Percentiles rank a stretch among this genome's conserved stretches.
phyloP scores from a whole-genome alignment of 2,888 invertebrate species.

The Linyphia triangularis region DNA sequence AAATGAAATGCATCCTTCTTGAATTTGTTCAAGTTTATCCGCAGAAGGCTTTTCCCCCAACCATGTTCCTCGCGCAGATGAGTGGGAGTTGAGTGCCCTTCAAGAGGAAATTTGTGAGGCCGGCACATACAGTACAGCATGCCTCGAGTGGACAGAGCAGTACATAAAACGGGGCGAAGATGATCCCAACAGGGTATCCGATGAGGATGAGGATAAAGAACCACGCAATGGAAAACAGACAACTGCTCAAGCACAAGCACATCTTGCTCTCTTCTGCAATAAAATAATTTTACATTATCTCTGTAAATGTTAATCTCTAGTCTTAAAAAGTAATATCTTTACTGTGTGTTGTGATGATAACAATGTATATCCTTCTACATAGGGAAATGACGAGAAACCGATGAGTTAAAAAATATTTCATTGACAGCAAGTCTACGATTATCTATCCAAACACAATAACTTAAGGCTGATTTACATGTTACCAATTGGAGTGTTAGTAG shows the following conservation, averaged over 20 bases:
- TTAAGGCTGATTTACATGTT: too few species aligned
- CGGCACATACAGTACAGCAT: slow-evolving; percentile 77
- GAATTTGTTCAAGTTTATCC: slow-evolving; percentile 17
- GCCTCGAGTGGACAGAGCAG: slow-evolving; percentile 78
- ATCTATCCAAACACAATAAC: too few species aligned
- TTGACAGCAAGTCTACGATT: too few species aligned
- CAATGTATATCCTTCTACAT: too few species aligned
- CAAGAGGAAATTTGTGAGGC: slow-evolving; percentile 78
- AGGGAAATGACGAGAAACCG: too few species aligned
- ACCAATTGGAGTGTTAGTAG: too few species aligned
- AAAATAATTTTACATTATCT: too few species aligned
- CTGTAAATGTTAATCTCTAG: too few species aligned
- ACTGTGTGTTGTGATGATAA: too few species aligned
- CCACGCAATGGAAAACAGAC: slow-evolving; percentile 79
- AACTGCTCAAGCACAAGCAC: slow-evolving; percentile 45
- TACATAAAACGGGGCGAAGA: slow-evolving; percentile 79
- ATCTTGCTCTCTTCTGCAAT: background rate
- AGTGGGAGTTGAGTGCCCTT: slow-evolving; percentile 79
- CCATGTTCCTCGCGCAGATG: slow-evolving; percentile 79
- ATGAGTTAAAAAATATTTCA: too few species aligned
- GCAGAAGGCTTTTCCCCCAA: slow-evolving; percentile 46
- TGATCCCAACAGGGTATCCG: slow-evolving; percentile 79
- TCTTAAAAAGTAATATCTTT: too few species aligned
- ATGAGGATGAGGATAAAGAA: slow-evolving; percentile 79
- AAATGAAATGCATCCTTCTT: too few species aligned